Evolutionary conservation across 2,888 invertebrate species (phyloP), one percentile per base, ranked within the genome.

Genomic region (Xestia ashworthii): DNA sequence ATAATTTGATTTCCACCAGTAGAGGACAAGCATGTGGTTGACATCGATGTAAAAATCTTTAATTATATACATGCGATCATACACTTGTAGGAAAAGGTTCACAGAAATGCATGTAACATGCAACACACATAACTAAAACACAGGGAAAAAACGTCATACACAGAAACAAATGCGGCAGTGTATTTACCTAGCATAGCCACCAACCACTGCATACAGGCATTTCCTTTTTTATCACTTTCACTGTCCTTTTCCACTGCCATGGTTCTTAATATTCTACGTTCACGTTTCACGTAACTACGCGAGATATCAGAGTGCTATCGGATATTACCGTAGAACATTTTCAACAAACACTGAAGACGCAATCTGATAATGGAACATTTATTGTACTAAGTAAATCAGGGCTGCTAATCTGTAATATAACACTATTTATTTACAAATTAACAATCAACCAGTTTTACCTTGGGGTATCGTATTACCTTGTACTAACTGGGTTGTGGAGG

Each of bases 121-220:
- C 16, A 53, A n/a, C 6, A 38, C 11, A 38, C 11, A 58, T 32
- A 5, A 38, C 50, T 38, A 38, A 68, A 69, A 25, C 55, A n/a
- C 11, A n/a, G n/a, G 1, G 8, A 5, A 25, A 48, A 69, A 38
- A 16, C 9, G 5, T 44, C 6, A 46, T 19, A 11, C 6, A 25
- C 12, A 19, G 6, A 38, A 75, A 74, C 5, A 62, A 19, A 62
- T 53, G 16, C 0, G 0, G 14, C 11, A 77, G 5, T 48, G 4
- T 32, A 58, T 65, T 79, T 84, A 82, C 82, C 84, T 38, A 82
- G 25, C 80, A 84, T 84, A 4, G 82, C 80, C 32, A 82, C 80
- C 38, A 84, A 55, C 71, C 74, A 82, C 50, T 82, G 82, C 82
- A 74, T 74, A 32, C 22, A 65, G 9, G 48, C 48, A 74, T 75